phyloP scores from a whole-genome alignment of 2,888 invertebrate species.

The Platycheirus albimanus region DNA sequence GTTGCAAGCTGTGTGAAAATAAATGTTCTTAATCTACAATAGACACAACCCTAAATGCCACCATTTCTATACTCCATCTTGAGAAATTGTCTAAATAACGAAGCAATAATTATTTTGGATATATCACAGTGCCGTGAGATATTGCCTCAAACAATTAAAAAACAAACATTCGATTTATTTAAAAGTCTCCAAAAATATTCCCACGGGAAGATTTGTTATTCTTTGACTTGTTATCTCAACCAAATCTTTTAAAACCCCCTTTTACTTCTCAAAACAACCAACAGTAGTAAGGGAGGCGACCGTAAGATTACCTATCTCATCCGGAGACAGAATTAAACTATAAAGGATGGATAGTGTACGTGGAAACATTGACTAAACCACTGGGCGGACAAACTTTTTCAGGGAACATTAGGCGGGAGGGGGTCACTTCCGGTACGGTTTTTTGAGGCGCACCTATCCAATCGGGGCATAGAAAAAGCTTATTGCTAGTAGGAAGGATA shows the following conservation, averaged over 20 bases:
- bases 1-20: too few species aligned
- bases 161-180: too few species aligned
- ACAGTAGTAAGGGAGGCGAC: constrained; percentile 37
- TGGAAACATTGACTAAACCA: neutral
- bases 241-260: too few species aligned
- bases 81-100: too few species aligned
- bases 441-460: neutral
- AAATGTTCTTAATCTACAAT: too few species aligned
- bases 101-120: too few species aligned
- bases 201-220: neutral
- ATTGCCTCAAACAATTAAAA: too few species aligned
- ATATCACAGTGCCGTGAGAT: too few species aligned
- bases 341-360: too few species aligned
- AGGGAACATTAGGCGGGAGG: neutral
- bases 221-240: neutral
- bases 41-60: too few species aligned
- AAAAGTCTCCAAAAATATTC: neutral
- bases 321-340: neutral
- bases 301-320: neutral
- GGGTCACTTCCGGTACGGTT: neutral
- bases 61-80: too few species aligned
- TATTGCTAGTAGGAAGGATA: too few species aligned
- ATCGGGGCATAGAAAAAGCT: neutral
- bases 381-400: neutral
- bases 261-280: neutral